Percentiles rank a stretch among this genome's conserved stretches.
Evolutionary conservation across 2,888 invertebrate species (phyloP).

Genomic region (Harpalus rubripes): DNA sequence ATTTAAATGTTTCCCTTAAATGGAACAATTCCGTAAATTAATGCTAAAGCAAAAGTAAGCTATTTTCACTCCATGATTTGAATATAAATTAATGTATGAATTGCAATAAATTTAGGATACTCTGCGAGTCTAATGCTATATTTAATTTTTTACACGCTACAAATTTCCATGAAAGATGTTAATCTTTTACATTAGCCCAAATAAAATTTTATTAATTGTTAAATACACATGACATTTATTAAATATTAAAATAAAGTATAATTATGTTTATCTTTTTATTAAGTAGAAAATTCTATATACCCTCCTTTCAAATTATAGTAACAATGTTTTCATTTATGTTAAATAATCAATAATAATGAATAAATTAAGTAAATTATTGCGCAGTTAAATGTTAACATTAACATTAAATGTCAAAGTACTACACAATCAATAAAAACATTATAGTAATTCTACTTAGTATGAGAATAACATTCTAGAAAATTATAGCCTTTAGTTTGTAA

Average conservation of each 20-base stretch:
- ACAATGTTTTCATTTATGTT: neutral
- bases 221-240: neutral
- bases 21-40: conserved; percentile 11
- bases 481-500: no score
- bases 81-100: conserved; percentile 4
- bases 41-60: conserved; percentile 10
- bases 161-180: conserved; percentile 5
- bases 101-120: conserved; percentile 10
- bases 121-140: neutral
- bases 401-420: conserved; percentile 11
- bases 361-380: neutral
- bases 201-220: conserved; percentile 12
- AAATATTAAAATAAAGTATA: no score
- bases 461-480: neutral
- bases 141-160: conserved; percentile 8
- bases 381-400: neutral
- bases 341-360: conserved; percentile 5
- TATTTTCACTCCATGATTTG: conserved; percentile 1
- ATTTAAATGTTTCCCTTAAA: conserved; percentile 15
- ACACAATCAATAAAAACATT: neutral
- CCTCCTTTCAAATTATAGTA: neutral
- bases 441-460: neutral
- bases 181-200: conserved; percentile 15
- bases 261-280: no score
- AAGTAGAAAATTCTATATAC: no score